Conservation (phyloP, 2,797 vertebrate species). For the Squalus acanthias region DNA sequence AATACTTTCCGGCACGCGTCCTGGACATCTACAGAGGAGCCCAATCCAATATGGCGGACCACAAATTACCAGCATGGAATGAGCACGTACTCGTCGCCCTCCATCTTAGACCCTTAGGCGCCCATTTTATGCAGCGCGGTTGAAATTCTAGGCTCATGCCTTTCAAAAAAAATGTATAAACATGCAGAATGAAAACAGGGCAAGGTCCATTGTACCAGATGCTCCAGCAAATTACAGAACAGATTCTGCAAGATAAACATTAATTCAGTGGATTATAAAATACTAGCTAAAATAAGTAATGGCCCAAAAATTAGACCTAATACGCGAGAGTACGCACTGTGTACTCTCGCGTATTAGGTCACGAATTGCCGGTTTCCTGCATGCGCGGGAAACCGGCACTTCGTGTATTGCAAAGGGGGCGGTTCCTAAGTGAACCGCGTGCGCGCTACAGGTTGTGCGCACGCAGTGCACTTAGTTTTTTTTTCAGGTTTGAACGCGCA, state of each 20-base stretch:
- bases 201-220: background rate
- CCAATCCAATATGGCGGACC: background rate
- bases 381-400: too few relatives aligned
- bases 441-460: too few relatives aligned
- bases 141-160: background rate
- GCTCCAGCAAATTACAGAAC: background rate
- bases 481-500: too few relatives aligned
- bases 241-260: background rate
- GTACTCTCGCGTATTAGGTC: too few relatives aligned
- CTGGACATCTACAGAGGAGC: background rate
- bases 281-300: background rate
- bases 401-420: too few relatives aligned
- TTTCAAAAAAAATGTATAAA: background rate
- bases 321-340: too few relatives aligned
- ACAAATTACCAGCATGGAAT: background rate
- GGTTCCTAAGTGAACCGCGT: too few relatives aligned
- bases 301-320: too few relatives aligned
- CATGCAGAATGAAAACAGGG: background rate
- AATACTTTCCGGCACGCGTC: background rate
- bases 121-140: background rate
- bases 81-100: too few relatives aligned
- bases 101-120: background rate
- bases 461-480: too few relatives aligned
- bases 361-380: too few relatives aligned
- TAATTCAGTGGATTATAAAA: background rate